Conservation (phyloP, 1,140 invertebrate species). For the Leptoteleia sp. region DNA sequence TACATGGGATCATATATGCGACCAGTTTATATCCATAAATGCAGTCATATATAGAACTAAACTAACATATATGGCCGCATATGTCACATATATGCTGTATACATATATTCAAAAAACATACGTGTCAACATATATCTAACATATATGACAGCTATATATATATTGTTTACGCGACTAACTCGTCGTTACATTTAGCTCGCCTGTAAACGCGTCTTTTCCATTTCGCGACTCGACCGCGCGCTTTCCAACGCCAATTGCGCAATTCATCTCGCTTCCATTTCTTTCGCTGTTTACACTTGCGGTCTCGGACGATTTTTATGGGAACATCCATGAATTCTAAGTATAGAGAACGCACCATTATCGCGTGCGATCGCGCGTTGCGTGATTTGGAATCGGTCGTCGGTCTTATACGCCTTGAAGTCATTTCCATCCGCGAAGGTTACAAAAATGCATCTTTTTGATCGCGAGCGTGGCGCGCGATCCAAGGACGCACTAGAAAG, state of each 20-base stretch:
- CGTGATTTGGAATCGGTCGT: constrained; percentile 34
- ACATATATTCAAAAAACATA: too few relatives aligned
- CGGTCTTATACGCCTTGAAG: constrained; percentile 41
- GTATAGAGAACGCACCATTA: constrained; percentile 36
- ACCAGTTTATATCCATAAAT: too few relatives aligned
- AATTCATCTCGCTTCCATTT: constrained; percentile 19
- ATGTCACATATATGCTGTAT: too few relatives aligned
- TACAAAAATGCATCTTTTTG: constrained; percentile 52
- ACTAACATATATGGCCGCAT: too few relatives aligned
- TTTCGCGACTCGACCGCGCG: too few relatives aligned
- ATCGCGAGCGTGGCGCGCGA: constrained; percentile 30
- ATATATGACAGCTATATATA: too few relatives aligned
- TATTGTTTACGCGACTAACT: too few relatives aligned
- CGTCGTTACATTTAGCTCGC: too few relatives aligned
- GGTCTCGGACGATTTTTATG: constrained; percentile 21
- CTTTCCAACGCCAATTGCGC: constrained; percentile 12
- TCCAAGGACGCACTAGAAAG: constrained; percentile 43
- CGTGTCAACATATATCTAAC: too few relatives aligned
- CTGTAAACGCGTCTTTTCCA: too few relatives aligned
- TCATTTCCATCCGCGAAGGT: constrained; percentile 37
- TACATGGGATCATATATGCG: too few relatives aligned
- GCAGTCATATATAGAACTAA: too few relatives aligned
- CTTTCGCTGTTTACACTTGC: constrained; percentile 20
- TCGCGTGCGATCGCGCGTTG: constrained; percentile 14
- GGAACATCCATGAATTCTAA: constrained; percentile 33